A percentile compares a stretch with the other conserved stretches of the same genome.
phyloP scores from a whole-genome alignment of 2,888 invertebrate species.

The Crematogaster levior region DNA sequence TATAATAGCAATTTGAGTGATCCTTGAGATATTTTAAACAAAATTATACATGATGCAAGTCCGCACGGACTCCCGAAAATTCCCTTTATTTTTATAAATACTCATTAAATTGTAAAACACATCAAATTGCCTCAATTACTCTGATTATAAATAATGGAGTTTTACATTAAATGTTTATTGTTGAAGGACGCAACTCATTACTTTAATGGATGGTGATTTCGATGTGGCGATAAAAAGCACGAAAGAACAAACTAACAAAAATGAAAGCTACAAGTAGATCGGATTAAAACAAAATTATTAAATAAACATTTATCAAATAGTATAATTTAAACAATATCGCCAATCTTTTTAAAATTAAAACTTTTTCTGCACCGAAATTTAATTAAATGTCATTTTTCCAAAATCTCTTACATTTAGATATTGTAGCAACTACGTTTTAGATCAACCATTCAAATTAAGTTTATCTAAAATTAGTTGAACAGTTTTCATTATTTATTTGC shows the following conservation, averaged over 20 bases:
- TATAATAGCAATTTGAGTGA: background rate
- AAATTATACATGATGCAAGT: background rate
- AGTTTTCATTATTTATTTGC: background rate
- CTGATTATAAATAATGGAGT: constrained; percentile 1
- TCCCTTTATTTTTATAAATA: background rate
- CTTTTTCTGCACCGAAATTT: background rate
- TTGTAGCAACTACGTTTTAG: background rate
- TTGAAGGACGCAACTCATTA: background rate
- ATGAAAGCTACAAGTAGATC: background rate
- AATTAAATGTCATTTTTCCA: background rate
- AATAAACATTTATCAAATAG: background rate
- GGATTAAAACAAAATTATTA: background rate
- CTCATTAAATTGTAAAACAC: background rate
- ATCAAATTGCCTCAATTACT: background rate
- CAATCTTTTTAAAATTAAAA: background rate
- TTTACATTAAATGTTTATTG: constrained; percentile 13
- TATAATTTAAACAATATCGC: background rate
- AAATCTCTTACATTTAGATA: background rate
- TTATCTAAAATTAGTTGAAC: background rate
- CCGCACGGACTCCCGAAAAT: background rate
- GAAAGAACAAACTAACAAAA: background rate
- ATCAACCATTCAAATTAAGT: background rate
- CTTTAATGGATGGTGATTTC: constrained; percentile 15
- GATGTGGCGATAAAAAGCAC: constrained; percentile 3
- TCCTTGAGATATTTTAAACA: background rate